Evolutionary conservation across 2,888 invertebrate species (phyloP).

Genomic region (Enchytraeus crypticus): DNA sequence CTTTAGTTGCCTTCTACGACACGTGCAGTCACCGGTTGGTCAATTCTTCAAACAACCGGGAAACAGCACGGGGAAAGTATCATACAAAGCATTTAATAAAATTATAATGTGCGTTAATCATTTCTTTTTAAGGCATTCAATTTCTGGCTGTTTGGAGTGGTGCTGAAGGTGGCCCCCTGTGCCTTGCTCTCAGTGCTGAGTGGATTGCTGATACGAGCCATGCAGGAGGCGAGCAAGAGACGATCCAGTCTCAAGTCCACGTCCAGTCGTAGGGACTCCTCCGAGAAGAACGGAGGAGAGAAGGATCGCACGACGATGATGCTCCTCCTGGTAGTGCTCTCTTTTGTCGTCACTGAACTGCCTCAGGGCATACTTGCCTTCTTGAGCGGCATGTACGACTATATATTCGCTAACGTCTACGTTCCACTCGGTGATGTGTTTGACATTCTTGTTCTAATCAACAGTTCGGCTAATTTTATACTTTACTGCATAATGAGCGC

Average conservation of each 20-base stretch:
- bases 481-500: slow-evolving; percentile 88
- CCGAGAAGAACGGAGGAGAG: slow-evolving; percentile 49
- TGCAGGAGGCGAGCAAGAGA: slow-evolving; percentile 62
- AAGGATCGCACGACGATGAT: slow-evolving; percentile 70
- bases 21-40: no score
- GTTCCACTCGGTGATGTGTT: slow-evolving; percentile 61
- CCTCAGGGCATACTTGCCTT: slow-evolving; percentile 69
- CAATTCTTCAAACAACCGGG: no score
- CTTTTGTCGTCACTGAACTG: slow-evolving; percentile 82
- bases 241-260: slow-evolving; percentile 44
- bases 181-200: slow-evolving; percentile 66
- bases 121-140: no score
- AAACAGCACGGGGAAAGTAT: no score
- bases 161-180: slow-evolving; percentile 66
- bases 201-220: slow-evolving; percentile 60
- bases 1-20: no score
- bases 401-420: slow-evolving; percentile 59
- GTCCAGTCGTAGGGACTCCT: slow-evolving; percentile 30
- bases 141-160: no score
- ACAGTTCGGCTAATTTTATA: slow-evolving; percentile 85
- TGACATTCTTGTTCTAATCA: slow-evolving; percentile 81
- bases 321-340: slow-evolving; percentile 74
- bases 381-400: slow-evolving; percentile 52
- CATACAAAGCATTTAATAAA: no score
- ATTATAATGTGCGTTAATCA: no score